A percentile compares a stretch with the other conserved stretches of the same genome.
These are phyloP conservation scores for Plagodis pulveraria DNA, from an alignment of 2,888 invertebrate genomes.

Conservation along the genomic window DNA sequence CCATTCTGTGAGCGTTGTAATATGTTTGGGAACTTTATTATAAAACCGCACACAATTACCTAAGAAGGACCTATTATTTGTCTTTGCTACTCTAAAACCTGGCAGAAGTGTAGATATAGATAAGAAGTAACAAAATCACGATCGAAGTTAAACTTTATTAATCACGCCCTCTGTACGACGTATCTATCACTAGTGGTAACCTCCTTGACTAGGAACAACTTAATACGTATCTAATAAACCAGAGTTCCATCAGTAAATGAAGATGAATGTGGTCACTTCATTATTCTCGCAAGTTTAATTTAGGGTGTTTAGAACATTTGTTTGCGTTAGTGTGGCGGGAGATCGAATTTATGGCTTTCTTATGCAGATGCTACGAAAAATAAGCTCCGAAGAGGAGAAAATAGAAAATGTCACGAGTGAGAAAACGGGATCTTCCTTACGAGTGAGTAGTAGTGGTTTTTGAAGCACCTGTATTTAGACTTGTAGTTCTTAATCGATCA, in stretches of 20 bases:
- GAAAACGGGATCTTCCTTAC: no score
- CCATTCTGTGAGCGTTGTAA: no score
- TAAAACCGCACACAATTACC: no score
- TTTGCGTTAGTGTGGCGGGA: conserved; percentile 63
- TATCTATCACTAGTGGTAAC: background rate
- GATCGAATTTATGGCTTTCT: conserved; percentile 23
- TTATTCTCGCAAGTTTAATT: conserved; percentile 77
- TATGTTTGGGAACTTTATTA: no score
- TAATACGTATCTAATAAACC: conserved; percentile 68
- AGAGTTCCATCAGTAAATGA: conserved; percentile 63
- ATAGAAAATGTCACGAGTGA: background rate
- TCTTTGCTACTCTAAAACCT: no score
- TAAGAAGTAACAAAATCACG: no score
- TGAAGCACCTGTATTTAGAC: no score
- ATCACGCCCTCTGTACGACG: background rate
- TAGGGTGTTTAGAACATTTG: conserved; percentile 71
- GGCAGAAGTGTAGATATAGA: no score
- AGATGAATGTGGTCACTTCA: conserved; percentile 79
- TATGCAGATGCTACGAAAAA: conserved; percentile 13
- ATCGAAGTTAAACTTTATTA: background rate
- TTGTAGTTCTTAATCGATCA: no score
- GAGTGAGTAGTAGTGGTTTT: no score
- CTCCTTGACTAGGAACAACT: conserved; percentile 26
- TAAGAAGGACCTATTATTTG: no score
- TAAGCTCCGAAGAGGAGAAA: background rate